phyloP scores from a whole-genome alignment of 2,113 vertebrate genomes.

The Solenodon paradoxus region DNA sequence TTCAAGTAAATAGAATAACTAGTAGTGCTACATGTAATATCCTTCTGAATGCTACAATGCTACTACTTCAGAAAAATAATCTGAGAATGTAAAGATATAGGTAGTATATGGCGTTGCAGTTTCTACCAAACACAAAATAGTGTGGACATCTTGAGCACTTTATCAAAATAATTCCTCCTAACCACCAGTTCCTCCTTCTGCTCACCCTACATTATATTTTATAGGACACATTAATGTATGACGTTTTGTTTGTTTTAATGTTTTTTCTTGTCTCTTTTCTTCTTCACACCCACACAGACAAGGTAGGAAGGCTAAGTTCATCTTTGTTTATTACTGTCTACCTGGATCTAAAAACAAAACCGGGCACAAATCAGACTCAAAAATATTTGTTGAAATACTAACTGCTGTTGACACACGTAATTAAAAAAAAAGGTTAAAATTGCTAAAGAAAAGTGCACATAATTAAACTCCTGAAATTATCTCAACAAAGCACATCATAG shows the following conservation, averaged over 20 bases:
- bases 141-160: not conserved
- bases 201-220: not conserved
- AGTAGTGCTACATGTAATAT: conserved; percentile 49
- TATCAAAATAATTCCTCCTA: not conserved
- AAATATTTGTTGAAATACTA: not conserved
- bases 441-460: not conserved
- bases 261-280: not conserved
- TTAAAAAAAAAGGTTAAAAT: not conserved
- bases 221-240: not conserved
- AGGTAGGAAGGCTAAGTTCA: rapidly evolving
- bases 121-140: not conserved
- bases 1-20: conserved; percentile 62
- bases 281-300: not conserved
- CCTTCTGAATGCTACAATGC: not conserved
- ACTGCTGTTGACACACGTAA: not conserved
- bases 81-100: too few relatives aligned
- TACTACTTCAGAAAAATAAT: too few relatives aligned
- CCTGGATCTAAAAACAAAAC: not conserved
- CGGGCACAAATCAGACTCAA: not conserved
- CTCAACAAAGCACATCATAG: not conserved
- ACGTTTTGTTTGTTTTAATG: not conserved
- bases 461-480: not conserved
- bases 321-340: not conserved
- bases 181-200: not conserved
- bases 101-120: rapidly evolving